Conservation (phyloP, 1,140 invertebrate species). For the Palaemon carinicauda region DNA sequence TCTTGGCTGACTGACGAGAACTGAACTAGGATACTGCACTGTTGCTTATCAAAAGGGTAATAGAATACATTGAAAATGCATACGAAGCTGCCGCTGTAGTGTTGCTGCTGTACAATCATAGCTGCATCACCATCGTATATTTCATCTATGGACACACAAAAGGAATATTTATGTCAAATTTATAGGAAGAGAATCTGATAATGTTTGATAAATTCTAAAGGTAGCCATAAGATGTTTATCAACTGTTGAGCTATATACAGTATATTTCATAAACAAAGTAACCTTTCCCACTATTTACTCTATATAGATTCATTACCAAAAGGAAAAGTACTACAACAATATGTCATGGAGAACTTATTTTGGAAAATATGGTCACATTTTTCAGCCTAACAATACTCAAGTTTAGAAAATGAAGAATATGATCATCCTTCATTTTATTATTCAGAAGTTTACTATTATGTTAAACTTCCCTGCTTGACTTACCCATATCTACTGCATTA, state of each 20-base stretch:
- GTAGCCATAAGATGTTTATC: too few relatives aligned
- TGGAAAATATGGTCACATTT: too few relatives aligned
- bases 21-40: constrained; percentile 16
- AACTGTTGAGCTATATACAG: too few relatives aligned
- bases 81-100: constrained; percentile 38
- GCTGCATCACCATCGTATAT: neutral
- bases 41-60: constrained; percentile 37
- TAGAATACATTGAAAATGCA: constrained; percentile 39
- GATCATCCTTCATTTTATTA: too few relatives aligned
- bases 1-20: constrained; percentile 21
- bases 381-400: neutral
- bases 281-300: too few relatives aligned
- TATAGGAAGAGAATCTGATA: too few relatives aligned
- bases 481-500: constrained; percentile 33
- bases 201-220: too few relatives aligned
- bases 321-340: too few relatives aligned
- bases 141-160: neutral
- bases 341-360: too few relatives aligned
- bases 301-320: too few relatives aligned
- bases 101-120: constrained; percentile 6
- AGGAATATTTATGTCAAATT: neutral
- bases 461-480: neutral
- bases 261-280: too few relatives aligned
- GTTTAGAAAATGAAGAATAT: neutral
- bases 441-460: neutral